A percentile compares a stretch with the other conserved stretches of the same genome.
These are phyloP conservation scores for Aplocera efformata DNA, from an alignment of 2,888 invertebrate genomes.

Conservation along the genomic window DNA sequence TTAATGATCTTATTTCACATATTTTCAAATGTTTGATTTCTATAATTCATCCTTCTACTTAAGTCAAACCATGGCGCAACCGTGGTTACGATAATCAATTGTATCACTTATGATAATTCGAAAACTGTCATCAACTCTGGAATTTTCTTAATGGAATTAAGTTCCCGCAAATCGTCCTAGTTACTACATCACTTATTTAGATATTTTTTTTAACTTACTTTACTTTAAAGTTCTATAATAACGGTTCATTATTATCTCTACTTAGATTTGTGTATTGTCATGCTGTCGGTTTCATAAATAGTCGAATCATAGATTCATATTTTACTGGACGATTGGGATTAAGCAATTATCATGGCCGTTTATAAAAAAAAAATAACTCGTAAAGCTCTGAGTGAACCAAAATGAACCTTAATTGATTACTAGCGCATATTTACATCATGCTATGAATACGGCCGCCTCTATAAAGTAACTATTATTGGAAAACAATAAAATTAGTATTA, in stretches of 20 bases:
- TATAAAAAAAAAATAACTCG: too few relatives aligned
- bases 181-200: conserved; percentile 54
- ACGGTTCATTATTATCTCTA: conserved; percentile 60
- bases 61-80: too few relatives aligned
- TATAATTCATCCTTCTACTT: conserved; percentile 33
- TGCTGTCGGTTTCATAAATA: conserved; percentile 27
- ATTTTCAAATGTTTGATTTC: conserved; percentile 75
- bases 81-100: too few relatives aligned
- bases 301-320: too few relatives aligned
- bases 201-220: conserved; percentile 56
- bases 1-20: conserved; percentile 69
- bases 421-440: too few relatives aligned
- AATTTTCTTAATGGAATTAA: conserved; percentile 76
- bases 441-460: conserved; percentile 68
- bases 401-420: too few relatives aligned
- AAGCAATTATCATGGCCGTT: too few relatives aligned
- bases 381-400: too few relatives aligned
- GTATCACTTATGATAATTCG: conserved; percentile 39
- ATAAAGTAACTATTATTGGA: conserved; percentile 74
- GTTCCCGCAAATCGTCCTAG: conserved; percentile 62
- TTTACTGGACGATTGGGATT: too few relatives aligned
- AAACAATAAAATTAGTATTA: conserved; percentile 76
- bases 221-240: conserved; percentile 50
- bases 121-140: conserved; percentile 43
- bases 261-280: too few relatives aligned